A percentile compares a stretch with the other conserved stretches of the same genome.
phyloP scores from a whole-genome alignment of 2,797 vertebrate species.

The Galago senegalensis region DNA sequence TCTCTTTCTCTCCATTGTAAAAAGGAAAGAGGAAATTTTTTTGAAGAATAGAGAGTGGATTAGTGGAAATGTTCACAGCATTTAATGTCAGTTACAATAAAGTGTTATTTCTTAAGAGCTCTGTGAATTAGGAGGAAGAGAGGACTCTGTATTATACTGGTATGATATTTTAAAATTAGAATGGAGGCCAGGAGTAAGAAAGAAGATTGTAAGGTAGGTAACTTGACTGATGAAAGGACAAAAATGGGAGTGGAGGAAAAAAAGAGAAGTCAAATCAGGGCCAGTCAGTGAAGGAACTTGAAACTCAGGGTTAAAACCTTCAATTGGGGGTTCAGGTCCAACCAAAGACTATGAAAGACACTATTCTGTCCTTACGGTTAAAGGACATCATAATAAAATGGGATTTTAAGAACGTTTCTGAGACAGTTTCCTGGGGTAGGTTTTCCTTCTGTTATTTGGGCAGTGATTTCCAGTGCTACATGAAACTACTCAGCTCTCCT shows the following conservation, averaged over 20 bases:
- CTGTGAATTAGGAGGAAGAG: not conserved
- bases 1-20: not conserved
- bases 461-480: conserved; percentile 77
- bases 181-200: not conserved
- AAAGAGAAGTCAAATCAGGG: conserved; percentile 73
- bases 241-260: conserved; percentile 15
- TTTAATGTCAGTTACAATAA: conserved; percentile 42
- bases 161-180: conserved; percentile 27
- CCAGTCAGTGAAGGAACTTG: conserved; percentile 59
- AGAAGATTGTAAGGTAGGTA: not conserved
- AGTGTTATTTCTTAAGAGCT: not conserved
- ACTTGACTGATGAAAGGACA: not conserved
- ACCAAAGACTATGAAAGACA: conserved; percentile 35
- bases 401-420: conserved; percentile 57
- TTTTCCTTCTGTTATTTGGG: conserved; percentile 73
- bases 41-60: conserved; percentile 31
- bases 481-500: conserved; percentile 57
- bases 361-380: not conserved
- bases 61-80: conserved; percentile 18
- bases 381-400: conserved; percentile 4
- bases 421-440: conserved; percentile 56
- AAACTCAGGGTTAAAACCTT: conserved; percentile 60
- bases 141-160: not conserved
- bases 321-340: conserved; percentile 24
- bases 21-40: conserved; percentile 36